Evolutionary conservation across 2,797 vertebrate species (phyloP), one percentile per base, ranked within the genome.

Genomic region (Pogonophryne albipinna): DNA sequence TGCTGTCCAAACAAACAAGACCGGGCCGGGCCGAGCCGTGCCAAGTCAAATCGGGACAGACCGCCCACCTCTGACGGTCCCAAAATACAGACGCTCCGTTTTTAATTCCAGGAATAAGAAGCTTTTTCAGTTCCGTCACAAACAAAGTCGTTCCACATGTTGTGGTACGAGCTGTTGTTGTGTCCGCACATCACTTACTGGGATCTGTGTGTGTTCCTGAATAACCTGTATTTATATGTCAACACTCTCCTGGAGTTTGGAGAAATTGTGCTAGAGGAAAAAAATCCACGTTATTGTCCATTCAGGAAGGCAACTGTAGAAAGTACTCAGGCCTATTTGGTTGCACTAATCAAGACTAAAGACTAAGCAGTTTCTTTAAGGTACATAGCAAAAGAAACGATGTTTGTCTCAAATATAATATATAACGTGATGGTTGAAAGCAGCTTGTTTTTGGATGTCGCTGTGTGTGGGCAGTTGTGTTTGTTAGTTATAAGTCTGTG

Each of bases 1-100:
- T 90, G 83, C 87, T 89, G 88, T 90, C 85, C 88, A 93, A 95
- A 95, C 88, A 94, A 94, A 94, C 87, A 92, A 58, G 77, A 78
- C 80, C 17, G 16, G 66, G 79, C 78, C 69, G 63, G 71, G 67
- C 53, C 73, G 61, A 67, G 70, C 49, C 72, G 6, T 38, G 81
- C 75, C 70, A 62, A 72, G 77, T 76, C 67, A 17, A 51, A 59
- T 58, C 20, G 20, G 62, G 84, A 88, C 85, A 87, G 87, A 85
- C 83, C 78, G 10, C 60, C 87, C 83, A 76, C 80, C 74, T 84
- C 78, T 66, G 67, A 84, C 20, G 13, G 20, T 34, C 81, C 78
- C 19, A 87, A 94, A 93, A 93, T 92, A 92, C 74, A 93, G 80
- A 80, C 68, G 60, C 67, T 89, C 85, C 86, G 76, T 90, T 92